Evolutionary conservation across 2,888 invertebrate genomes (phyloP).

Genomic region (Sesamia inferens): DNA sequence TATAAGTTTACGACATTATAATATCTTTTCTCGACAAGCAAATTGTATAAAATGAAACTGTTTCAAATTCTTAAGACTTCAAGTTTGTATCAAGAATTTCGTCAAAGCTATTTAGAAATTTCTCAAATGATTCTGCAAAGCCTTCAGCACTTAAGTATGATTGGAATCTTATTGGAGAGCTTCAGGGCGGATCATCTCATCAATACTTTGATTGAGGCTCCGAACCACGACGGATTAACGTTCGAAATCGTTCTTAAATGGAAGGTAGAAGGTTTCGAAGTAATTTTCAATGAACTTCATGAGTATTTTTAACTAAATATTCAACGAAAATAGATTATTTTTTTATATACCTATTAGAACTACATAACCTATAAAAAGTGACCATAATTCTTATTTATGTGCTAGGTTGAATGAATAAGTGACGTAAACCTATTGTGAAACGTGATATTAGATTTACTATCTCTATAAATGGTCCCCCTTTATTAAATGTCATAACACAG

Average conservation of each 20-base stretch:
- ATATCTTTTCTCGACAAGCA: constrained; percentile 18
- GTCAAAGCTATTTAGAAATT: constrained; percentile 49
- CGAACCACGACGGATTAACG: constrained; percentile 56
- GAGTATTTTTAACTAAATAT: not conserved
- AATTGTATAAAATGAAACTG: not conserved
- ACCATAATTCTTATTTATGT: not conserved
- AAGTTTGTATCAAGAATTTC: constrained; percentile 28
- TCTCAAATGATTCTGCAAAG: constrained; percentile 60
- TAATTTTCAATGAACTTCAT: constrained; percentile 5
- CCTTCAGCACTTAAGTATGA: constrained; percentile 61
- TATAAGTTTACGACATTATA: constrained; percentile 27
- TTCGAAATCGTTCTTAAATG: constrained; percentile 48
- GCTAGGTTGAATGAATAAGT: not conserved
- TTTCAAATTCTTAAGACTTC: constrained; percentile 26
- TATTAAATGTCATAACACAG: constrained; percentile 30
- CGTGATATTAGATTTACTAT: not conserved
- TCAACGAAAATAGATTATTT: not conserved
- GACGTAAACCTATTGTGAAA: not conserved
- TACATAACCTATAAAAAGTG: not conserved
- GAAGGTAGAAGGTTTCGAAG: constrained; percentile 14
- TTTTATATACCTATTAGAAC: not conserved
- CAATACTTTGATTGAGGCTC: constrained; percentile 65
- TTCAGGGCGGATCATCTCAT: constrained; percentile 66
- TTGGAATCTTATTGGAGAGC: constrained; percentile 65
- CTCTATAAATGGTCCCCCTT: constrained; percentile 11